Base-by-base conservation (phyloP, 2,888 invertebrate species). In the Notocelia uddmanniana region DNA sequence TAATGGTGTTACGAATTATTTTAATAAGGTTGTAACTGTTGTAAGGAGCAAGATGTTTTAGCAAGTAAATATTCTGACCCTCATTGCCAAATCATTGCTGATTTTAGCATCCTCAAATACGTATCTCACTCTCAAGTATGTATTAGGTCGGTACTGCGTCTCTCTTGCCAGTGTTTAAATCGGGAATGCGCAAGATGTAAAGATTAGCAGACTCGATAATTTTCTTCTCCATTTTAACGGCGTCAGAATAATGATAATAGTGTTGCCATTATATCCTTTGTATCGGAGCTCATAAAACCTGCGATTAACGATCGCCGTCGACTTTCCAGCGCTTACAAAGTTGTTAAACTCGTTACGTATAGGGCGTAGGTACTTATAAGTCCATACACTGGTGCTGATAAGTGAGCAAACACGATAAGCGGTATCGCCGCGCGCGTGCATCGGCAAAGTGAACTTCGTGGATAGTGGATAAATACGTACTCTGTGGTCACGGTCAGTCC, bases 321-420 rank as follows among this genome's bases (percentile, higher is more conserved):
- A 50, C 50, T 50, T 58, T 50, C 50, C 34, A 50, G 59, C 34
- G 45, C 45, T 21, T 58, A 58, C 68, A 48, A 58, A 58, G 48
- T 58, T 31, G 67, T 58, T 58, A 21, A 68, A 68, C 67, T 26
- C 18, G 50, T 63, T 34, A 34, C 63, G 31, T 63, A 41, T 62
- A 62, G 21, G 21, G 6, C 11, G 5, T 15, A 54, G 23, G 23
- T n/a, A n/a, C n/a, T n/a, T n/a, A 23, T 26, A 63, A 15, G 23
- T 23, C 48, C 19, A 10, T 34, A 68, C 21, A 52, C 31, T 18
- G 74, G 72, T 76, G 75, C 80, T 85, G 86, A 86, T 86, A 86
- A 85, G 82, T 75, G 76, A 77, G 79, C 80, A 85, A 84, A 85
- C 83, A 84, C 79, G 87, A 87, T 87, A 87, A 85, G 45, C n/a